A percentile compares a stretch with the other conserved stretches of the same genome.
phyloP scores from a whole-genome alignment of 2,888 invertebrate species.

The Pediacus dermestoides region DNA sequence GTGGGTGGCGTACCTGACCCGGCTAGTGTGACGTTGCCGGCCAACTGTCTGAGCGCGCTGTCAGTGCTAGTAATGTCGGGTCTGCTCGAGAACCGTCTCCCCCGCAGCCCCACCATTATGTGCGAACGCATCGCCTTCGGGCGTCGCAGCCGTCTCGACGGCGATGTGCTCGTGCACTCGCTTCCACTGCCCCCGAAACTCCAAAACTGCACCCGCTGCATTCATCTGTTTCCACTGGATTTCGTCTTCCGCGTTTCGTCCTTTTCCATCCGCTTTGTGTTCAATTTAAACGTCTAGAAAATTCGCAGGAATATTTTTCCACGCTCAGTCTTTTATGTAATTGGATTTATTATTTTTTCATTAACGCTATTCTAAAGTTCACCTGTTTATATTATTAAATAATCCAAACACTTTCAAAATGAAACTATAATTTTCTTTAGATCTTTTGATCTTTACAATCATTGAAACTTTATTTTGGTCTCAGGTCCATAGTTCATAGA shows the following conservation, averaged over 20 bases:
- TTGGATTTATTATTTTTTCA: too few species aligned
- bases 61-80: constrained; percentile 45
- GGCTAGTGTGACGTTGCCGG: constrained; percentile 54
- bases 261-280: too few species aligned
- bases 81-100: constrained; percentile 27
- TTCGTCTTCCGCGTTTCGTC: constrained; percentile 2
- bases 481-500: too few species aligned
- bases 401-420: too few species aligned
- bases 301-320: too few species aligned
- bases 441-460: too few species aligned
- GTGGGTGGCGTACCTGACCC: constrained; percentile 43
- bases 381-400: too few species aligned
- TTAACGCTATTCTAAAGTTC: too few species aligned
- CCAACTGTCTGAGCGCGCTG: constrained; percentile 50
- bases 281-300: too few species aligned
- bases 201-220: constrained; percentile 14
- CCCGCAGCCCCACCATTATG: constrained; percentile 26
- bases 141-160: constrained; percentile 32
- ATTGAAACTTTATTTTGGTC: too few species aligned
- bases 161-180: constrained; percentile 19
- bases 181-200: constrained; percentile 21
- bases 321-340: too few species aligned
- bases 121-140: constrained; percentile 32
- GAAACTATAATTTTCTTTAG: too few species aligned
- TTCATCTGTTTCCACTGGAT: constrained; percentile 5